Evolutionary conservation across 2,797 vertebrate species (phyloP).

Genomic region (Sebastes goodei): DNA sequence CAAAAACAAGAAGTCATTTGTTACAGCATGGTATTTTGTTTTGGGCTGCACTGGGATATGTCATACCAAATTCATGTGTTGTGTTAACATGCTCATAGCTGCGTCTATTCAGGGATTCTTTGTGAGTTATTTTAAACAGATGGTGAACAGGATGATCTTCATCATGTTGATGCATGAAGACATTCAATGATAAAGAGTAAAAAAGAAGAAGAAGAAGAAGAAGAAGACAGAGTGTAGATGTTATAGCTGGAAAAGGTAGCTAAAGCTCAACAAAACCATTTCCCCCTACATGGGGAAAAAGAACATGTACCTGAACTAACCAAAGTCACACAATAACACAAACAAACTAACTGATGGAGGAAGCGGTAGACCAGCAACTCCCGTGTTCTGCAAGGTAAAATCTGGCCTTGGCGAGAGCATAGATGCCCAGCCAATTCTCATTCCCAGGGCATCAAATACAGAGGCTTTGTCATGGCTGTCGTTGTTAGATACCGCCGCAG

Average conservation of each 20-base stretch:
- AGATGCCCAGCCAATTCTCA: background rate
- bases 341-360: background rate
- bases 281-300: background rate
- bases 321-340: background rate
- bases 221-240: background rate
- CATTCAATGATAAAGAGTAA: conserved; percentile 13
- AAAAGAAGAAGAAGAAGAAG: background rate
- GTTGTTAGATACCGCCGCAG: background rate
- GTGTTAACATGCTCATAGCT: conserved; percentile 11
- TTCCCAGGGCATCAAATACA: background rate
- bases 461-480: background rate
- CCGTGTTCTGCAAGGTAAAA: background rate
- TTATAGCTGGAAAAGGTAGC: background rate
- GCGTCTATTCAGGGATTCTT: conserved; percentile 25
- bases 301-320: too few species aligned
- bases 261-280: background rate
- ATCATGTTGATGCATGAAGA: conserved; percentile 34
- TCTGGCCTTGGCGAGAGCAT: background rate
- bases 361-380: background rate
- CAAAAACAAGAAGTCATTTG: background rate
- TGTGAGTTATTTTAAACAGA: conserved; percentile 52
- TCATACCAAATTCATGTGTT: background rate
- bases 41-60: background rate
- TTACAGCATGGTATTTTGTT: background rate
- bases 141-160: conserved; percentile 27